Evolutionary conservation across 2,888 invertebrate species (phyloP).

Genomic region (Apeira syringaria): DNA sequence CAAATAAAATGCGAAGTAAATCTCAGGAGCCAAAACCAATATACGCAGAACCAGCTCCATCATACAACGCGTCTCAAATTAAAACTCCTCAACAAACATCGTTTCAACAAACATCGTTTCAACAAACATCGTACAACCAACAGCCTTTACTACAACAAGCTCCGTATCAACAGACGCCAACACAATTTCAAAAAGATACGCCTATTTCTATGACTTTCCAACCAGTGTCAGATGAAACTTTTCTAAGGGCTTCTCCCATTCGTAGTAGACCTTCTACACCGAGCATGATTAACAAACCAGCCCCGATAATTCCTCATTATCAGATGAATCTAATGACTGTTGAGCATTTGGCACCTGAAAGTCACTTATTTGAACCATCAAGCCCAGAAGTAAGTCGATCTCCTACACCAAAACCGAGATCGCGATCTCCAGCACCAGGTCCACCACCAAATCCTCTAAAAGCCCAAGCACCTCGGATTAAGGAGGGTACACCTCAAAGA

Average conservation of each 20-base stretch:
- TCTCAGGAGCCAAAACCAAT: conserved; percentile 50
- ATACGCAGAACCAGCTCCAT: conserved; percentile 29
- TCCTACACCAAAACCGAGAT: conserved; percentile 85
- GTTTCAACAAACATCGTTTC: conserved; percentile 9
- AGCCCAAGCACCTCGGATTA: conserved; percentile 86
- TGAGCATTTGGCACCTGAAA: conserved; percentile 84
- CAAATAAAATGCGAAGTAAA: conserved; percentile 56
- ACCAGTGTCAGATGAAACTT: conserved; percentile 84
- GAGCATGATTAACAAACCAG: conserved; percentile 88
- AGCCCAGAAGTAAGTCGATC: conserved; percentile 85
- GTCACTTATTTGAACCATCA: conserved; percentile 84
- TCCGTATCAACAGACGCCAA: conserved; percentile 40
- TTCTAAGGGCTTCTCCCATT: conserved; percentile 79
- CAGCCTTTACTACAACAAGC: conserved; percentile 32
- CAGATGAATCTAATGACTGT: conserved; percentile 90
- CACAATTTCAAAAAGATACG: conserved; percentile 74
- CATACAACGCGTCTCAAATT: conserved; percentile 40
- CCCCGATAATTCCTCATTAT: conserved; percentile 90
- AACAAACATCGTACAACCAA: conserved; percentile 15
- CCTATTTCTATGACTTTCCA: conserved; percentile 86
- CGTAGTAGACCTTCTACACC: conserved; percentile 86
- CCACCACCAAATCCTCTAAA: conserved; percentile 87
- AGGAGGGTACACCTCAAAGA: conserved; percentile 71
- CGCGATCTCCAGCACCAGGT: conserved; percentile 88
- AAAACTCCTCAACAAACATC: conserved; percentile 36